Base-by-base conservation (phyloP, 2,797 vertebrate genomes). In the Ataeniobius toweri region DNA sequence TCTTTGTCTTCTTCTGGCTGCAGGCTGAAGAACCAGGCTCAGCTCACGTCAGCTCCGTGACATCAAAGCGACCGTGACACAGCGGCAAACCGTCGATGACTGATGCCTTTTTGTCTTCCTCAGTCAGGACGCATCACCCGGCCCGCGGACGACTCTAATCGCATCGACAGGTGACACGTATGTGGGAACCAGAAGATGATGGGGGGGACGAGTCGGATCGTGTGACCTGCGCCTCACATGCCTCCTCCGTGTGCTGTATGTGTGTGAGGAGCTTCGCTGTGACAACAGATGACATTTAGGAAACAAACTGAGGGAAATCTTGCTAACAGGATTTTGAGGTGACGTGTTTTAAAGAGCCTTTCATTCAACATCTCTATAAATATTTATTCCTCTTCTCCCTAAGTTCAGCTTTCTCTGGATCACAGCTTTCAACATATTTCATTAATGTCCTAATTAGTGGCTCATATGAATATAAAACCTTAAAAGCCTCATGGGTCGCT, bases 161-260 rank as follows among this genome's bases (percentile, higher is more conserved):
- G 84, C 71, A 24, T 80, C 82, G 93, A 95, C 93, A 94, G 94
- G 93, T 94, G 94, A 93, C 93, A 91, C 87, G 76, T 81, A 83
- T 84, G 92, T 88, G 89, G 93, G 93, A 91, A 92, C 86, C 83
- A 80, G 83, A 86, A 90, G 91, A 91, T 91, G 92, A 94, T 83
- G 87, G 83, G 68, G 68, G 46, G 83, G 91, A 88, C 86, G 68
- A 56, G 82, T 85, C n/a, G 14, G 69, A 86, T 92, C 91, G 81
- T 61, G 79, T 85, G 92, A 88, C 90, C 88, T 78, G 88, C 86
- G 51, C 84, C 80, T 91, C 90, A 90, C 81, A 83, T 68, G 84
- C 84, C 84, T 77, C 88, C 76, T 80, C 79, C 1, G 1, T 71
- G 78, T 16, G 28, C 75, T 0, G 71, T 58, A 71, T 86, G 85